These are phyloP conservation scores for Gopherus flavomarginatus DNA, from an alignment of 2,113 vertebrate species.

Conservation along the genomic window DNA sequence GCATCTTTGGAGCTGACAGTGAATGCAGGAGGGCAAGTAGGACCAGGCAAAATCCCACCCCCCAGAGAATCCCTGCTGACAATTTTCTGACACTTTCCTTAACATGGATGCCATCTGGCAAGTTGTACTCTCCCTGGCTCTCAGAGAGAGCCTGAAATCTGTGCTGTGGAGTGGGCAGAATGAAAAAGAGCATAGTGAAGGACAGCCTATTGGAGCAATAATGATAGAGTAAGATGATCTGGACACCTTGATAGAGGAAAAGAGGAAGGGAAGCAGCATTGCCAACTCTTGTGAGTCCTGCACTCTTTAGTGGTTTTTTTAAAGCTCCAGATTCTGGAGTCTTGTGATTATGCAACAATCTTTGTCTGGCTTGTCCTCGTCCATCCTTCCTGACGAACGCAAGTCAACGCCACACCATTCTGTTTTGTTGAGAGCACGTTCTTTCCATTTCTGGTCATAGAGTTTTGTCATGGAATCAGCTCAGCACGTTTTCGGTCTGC, in stretches of 20 bases:
- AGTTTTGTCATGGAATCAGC: no score
- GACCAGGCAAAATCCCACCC: not conserved
- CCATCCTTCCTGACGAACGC: no score
- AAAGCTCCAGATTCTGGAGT: not conserved
- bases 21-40: not conserved
- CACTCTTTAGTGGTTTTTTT: not conserved
- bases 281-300: not conserved
- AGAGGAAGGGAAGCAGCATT: not conserved
- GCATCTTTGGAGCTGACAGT: not conserved
- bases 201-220: not conserved
- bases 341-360: not conserved
- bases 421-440: no score
- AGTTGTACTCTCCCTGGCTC: constrained; percentile 66
- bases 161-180: not conserved
- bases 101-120: constrained; percentile 66
- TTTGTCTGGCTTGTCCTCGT: not conserved
- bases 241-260: not conserved
- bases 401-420: no score
- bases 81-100: constrained; percentile 58
- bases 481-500: no score
- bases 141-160: not conserved
- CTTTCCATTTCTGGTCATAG: no score
- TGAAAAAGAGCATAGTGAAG: not conserved
- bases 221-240: not conserved
- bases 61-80: constrained; percentile 55